Evolutionary conservation across 1,140 invertebrate genomes (phyloP), one percentile per base, ranked within the genome.

Genomic region (Chionoecetes opilio): DNA sequence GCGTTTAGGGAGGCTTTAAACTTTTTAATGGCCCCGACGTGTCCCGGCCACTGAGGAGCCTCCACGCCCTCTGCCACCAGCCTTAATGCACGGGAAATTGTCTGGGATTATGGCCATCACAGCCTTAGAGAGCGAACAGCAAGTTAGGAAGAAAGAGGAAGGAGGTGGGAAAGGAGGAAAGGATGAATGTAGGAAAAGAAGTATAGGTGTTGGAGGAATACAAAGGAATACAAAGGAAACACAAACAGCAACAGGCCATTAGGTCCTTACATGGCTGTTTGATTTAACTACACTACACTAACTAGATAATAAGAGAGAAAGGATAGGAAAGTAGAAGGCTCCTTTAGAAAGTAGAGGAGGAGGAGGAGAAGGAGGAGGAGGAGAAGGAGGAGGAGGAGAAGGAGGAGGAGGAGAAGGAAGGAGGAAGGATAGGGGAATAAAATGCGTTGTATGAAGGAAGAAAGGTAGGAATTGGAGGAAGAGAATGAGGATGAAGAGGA

Each of bases 81-180:
- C 63, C 63, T 26, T 75, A 75, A 75, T 75, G 63, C 63, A 75
- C 63, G 63, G 63, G 63, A 75, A 75, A 75, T 75, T 75, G 63
- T 75, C 63, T 75, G 63, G 63, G 63, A 75, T 75, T 75, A 75
- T 75, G 63, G 63, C 63, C 63, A 75, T 75, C 63, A 75, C 63
- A 26, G 32, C 6, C 6, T 26, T 9, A 26, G 26, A 32, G 82
- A 29, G 82, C 6, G n/a, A n/a, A n/a, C n/a, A n/a, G n/a, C n/a
- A n/a, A n/a, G n/a, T n/a, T n/a, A n/a, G n/a, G 82, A 26, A 29
- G 82, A 26, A 35, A 2, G 85, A 35, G 85, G 85, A 11, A 32
- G 85, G 32, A 2, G 85, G 32, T 35, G 85, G 37, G 0, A 26
- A 26, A 2, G 3, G 32, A 2, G 32, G 85, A 1, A 32, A 31